Evolutionary conservation across 2,113 vertebrate genomes (phyloP), one percentile per base, ranked within the genome.

Genomic region (Ptilorrhoa leucosticta): DNA sequence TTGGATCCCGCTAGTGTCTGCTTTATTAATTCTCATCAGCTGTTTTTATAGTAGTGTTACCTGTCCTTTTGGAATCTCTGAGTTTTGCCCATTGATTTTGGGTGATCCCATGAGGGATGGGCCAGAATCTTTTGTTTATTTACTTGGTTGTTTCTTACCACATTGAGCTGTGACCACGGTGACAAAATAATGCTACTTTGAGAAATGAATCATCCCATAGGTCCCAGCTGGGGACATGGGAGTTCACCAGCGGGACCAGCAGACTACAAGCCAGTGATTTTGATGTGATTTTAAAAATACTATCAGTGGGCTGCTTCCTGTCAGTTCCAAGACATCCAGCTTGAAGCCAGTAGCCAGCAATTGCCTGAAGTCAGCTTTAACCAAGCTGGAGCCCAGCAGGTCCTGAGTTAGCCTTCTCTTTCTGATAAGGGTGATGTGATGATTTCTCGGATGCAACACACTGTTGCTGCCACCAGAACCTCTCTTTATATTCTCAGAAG

Each of bases 11-110:
- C 64, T 45, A 21, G 50, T 30, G n/a, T 68, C 84, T 88, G 75
- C 39, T 88, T 83, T 37, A 90, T 66, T 72, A 88, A 90, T 69
- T 92, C 86, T 83, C 70, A 81, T 81, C 89, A 89, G 79, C 58
- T 92, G 88, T 54, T 91, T 83, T 80, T 69, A 30, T 57, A 70
- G 33, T 7, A 28, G 15, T 3, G 13, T 51, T 80, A 75, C 70
- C 57, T 73, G 63, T 89, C 61, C 50, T 79, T 80, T 54, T 21
- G 47, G 82, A 90, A 93, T 66, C 39, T 15, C 30, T 73, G 16
- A 2, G 3, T 53, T 83, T 48, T 58, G 51, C 39, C 65, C 58
- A 63, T 17, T 47, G 37, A 30, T 91, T 87, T 26, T 5, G 53
- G 40, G 20, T 65, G 57, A 76, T 47, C 31, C 71, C 53, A 76